phyloP scores from a whole-genome alignment of 2,113 vertebrate species.

The Rana temporaria region DNA sequence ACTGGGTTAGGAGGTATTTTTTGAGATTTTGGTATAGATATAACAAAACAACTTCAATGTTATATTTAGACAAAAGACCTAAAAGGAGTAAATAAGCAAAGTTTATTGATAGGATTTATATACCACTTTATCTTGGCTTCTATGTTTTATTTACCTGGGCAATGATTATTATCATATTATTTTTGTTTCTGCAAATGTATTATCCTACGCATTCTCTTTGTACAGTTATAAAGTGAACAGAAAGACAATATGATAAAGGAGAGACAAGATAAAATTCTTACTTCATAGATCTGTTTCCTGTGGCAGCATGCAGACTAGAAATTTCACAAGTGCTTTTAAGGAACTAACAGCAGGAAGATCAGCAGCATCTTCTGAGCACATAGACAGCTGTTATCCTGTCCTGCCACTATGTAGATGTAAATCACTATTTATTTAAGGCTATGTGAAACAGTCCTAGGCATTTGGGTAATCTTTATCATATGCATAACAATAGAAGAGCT shows the following conservation, averaged over 20 bases:
- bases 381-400: neutral
- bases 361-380: neutral
- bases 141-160: too few relatives aligned
- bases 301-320: conserved; percentile 14
- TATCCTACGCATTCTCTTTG: too few relatives aligned
- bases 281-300: conserved; percentile 23
- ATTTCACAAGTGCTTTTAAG: conserved; percentile 25
- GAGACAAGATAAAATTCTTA: conserved; percentile 6
- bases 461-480: neutral
- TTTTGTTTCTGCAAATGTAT: too few relatives aligned
- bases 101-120: too few relatives aligned
- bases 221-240: neutral
- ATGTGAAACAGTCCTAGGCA: neutral
- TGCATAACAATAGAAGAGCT: neutral
- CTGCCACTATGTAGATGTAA: neutral
- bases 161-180: too few relatives aligned
- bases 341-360: conserved; percentile 27
- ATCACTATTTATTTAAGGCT: neutral
- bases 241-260: neutral
- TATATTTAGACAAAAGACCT: too few relatives aligned
- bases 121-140: too few relatives aligned
- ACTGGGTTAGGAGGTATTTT: too few relatives aligned
- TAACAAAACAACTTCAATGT: too few relatives aligned
- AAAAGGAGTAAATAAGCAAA: too few relatives aligned
- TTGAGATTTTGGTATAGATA: too few relatives aligned